These are phyloP conservation scores for Lerista edwardsae DNA, from an alignment of 2,797 vertebrate genomes.

Conservation along the genomic window DNA sequence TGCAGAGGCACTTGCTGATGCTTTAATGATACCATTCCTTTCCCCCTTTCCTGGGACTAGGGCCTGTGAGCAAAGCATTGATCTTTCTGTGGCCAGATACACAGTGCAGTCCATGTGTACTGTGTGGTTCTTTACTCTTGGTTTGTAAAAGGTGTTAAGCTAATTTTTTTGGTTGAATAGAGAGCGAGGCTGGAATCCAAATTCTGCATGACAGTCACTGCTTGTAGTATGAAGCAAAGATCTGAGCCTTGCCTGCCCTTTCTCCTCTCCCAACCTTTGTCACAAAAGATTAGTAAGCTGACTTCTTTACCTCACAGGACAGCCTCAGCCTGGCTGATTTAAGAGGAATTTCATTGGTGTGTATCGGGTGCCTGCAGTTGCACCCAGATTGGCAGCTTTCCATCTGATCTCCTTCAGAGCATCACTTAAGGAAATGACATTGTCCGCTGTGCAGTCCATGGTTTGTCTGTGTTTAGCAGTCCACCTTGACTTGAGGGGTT, in stretches of 20 bases:
- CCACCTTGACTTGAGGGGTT: neutral
- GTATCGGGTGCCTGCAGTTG: neutral
- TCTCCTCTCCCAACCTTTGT: neutral
- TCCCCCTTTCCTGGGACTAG: neutral
- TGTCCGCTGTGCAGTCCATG: neutral
- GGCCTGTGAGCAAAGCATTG: neutral
- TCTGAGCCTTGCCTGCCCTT: neutral
- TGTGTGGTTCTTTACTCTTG: neutral
- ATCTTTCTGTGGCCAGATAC: slow-evolving; percentile 2
- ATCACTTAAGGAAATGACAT: neutral
- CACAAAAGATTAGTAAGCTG: neutral
- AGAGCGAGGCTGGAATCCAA: neutral
- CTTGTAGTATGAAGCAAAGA: neutral
- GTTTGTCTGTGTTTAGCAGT: neutral
- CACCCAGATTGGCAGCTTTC: neutral
- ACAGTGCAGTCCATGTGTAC: neutral
- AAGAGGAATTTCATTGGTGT: neutral
- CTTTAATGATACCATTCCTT: neutral
- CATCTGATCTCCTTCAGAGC: neutral
- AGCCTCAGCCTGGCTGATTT: neutral
- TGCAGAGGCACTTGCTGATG: neutral
- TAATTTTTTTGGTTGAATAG: neutral
- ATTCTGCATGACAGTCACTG: neutral
- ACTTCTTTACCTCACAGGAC: neutral
- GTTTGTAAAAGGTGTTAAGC: neutral